These are phyloP conservation scores for Apamea monoglypha DNA, from an alignment of 2,888 invertebrate species.

Conservation along the genomic window DNA sequence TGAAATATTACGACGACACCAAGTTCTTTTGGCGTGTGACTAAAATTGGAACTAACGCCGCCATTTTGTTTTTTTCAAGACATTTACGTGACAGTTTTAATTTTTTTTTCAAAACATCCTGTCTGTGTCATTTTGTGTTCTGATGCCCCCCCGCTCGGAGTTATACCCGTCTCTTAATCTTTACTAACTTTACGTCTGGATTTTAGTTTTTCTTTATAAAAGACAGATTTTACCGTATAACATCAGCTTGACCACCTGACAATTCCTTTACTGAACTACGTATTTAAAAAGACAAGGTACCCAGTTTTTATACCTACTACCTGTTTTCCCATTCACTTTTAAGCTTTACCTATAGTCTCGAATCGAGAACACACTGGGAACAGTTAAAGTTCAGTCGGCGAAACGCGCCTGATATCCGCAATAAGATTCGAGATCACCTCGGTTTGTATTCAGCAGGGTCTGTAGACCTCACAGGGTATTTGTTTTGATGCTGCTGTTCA, in stretches of 20 bases:
- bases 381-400: constrained; percentile 51
- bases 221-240: no score
- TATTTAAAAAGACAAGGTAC: not conserved
- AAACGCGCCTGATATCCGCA: constrained; percentile 42
- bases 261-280: not conserved
- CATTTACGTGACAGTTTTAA: no score
- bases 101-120: no score
- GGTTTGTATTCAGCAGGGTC: constrained; percentile 64
- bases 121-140: no score
- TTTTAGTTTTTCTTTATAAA: not conserved
- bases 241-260: not conserved
- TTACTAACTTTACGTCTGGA: no score
- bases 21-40: no score
- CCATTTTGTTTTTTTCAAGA: no score
- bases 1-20: no score
- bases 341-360: not conserved
- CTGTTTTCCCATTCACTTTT: not conserved
- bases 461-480: constrained; percentile 20
- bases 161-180: no score
- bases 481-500: constrained; percentile 1
- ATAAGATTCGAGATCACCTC: constrained; percentile 61
- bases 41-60: no score
- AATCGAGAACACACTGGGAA: constrained; percentile 30
- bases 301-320: not conserved
- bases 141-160: no score